These are phyloP conservation scores for Chloroceryle inda DNA, from an alignment of 2,797 vertebrate genomes.

Conservation along the genomic window DNA sequence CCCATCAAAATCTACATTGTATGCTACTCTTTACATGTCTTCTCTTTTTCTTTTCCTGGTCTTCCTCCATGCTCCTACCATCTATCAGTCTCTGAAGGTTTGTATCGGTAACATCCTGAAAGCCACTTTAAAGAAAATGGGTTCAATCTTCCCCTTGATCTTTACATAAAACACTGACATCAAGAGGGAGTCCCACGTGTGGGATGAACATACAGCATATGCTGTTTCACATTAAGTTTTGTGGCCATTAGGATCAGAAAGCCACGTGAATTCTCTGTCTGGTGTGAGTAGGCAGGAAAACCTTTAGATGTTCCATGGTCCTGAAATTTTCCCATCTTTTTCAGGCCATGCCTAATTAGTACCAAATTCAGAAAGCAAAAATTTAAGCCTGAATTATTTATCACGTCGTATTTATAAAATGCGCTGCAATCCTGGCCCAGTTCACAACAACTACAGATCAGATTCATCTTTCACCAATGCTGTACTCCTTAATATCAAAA, in stretches of 20 bases:
- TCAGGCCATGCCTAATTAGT: conserved; percentile 71
- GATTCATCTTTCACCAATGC: conserved; percentile 30
- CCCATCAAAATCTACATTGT: not conserved
- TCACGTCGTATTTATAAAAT: conserved; percentile 51
- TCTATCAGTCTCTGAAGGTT: conserved; percentile 21
- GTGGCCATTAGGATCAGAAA: conserved; percentile 66
- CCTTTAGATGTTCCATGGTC: conserved; percentile 43
- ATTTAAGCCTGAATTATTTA: conserved; percentile 68
- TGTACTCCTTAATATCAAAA: conserved; percentile 35
- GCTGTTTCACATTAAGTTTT: conserved; percentile 60
- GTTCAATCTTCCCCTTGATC: conserved; percentile 68
- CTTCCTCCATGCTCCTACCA: not conserved
- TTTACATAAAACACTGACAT: conserved; percentile 55
- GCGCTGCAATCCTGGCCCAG: not conserved
- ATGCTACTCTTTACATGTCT: not conserved
- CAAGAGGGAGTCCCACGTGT: conserved; percentile 40
- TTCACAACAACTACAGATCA: conserved; percentile 53
- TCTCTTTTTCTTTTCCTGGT: not conserved
- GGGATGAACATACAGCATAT: conserved; percentile 65
- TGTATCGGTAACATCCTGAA: conserved; percentile 39
- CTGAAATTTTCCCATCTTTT: conserved; percentile 73
- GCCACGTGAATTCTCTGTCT: conserved; percentile 13
- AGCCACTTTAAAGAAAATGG: conserved; percentile 60
- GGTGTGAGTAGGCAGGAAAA: conserved; percentile 18
- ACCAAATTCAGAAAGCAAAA: conserved; percentile 40